Evolutionary conservation across 2,797 vertebrate species (phyloP).

Genomic region (Pipistrellus nathusii): DNA sequence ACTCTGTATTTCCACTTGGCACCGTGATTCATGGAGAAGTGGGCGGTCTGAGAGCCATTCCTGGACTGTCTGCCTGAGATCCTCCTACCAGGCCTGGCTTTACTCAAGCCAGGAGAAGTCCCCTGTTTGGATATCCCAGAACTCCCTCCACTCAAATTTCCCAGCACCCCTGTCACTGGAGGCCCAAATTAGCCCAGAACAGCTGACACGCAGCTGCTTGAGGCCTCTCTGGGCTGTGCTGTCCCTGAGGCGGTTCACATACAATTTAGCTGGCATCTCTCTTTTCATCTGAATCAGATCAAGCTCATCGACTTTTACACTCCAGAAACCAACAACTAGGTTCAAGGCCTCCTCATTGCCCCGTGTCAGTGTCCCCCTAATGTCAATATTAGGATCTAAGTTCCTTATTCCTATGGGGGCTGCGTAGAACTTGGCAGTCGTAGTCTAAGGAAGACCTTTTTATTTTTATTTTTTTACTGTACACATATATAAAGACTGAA

Average conservation of each 20-base stretch:
- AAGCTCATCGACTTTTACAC: neutral
- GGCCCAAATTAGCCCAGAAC: constrained; percentile 69
- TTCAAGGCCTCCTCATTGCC: neutral
- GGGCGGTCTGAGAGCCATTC: neutral
- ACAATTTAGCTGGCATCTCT: neutral
- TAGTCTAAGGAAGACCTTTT: neutral
- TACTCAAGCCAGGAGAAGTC: neutral
- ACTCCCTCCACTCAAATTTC: constrained; percentile 33
- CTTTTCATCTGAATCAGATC: neutral
- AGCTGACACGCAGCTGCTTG: constrained; percentile 71
- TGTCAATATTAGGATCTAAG: too few species aligned
- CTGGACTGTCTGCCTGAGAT: neutral
- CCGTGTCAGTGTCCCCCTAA: too few species aligned
- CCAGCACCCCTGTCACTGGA: neutral
- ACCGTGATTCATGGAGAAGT: neutral
- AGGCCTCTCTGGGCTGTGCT: neutral
- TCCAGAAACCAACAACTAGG: neutral
- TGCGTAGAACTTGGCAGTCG: accelerated
- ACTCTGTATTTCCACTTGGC: neutral
- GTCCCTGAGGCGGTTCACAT: neutral
- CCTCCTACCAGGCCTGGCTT: neutral
- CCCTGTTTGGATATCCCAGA: neutral
- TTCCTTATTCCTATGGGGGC: neutral
- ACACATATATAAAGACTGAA: neutral
- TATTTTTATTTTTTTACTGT: neutral